These are phyloP conservation scores for Melanaphis sacchari DNA, from an alignment of 1,140 invertebrate genomes.

Conservation along the genomic window DNA sequence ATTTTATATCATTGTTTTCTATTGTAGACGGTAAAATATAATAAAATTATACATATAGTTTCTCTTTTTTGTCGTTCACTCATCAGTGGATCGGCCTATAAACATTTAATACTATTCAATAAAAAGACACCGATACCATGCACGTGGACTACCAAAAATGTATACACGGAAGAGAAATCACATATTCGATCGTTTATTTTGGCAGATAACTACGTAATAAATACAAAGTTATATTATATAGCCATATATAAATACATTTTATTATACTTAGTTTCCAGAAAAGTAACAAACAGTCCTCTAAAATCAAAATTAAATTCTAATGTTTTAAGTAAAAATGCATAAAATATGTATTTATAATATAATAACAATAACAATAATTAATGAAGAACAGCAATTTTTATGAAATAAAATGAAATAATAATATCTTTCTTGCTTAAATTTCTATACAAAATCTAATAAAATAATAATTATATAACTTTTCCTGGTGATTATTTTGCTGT, in stretches of 20 bases:
- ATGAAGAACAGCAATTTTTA: neutral
- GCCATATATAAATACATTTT: neutral
- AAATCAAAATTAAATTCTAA: neutral
- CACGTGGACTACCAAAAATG: neutral
- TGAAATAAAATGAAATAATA: neutral
- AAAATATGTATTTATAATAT: neutral
- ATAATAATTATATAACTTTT: neutral
- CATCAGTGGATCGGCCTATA: neutral
- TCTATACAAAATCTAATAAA: neutral
- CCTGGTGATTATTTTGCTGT: neutral
- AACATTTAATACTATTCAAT: neutral
- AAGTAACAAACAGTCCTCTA: neutral
- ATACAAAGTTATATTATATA: neutral
- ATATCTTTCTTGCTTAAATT: neutral
- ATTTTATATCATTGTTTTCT: neutral
- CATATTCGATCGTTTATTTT: neutral
- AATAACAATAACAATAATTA: neutral
- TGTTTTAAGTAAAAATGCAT: neutral
- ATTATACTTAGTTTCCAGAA: neutral
- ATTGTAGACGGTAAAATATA: neutral
- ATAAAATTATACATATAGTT: constrained; percentile 19
- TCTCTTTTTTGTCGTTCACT: constrained; percentile 25
- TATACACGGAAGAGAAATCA: neutral
- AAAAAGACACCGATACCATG: neutral
- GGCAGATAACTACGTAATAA: neutral